phyloP scores from a whole-genome alignment of 2,113 vertebrate species.

The Phasianus colchicus region DNA sequence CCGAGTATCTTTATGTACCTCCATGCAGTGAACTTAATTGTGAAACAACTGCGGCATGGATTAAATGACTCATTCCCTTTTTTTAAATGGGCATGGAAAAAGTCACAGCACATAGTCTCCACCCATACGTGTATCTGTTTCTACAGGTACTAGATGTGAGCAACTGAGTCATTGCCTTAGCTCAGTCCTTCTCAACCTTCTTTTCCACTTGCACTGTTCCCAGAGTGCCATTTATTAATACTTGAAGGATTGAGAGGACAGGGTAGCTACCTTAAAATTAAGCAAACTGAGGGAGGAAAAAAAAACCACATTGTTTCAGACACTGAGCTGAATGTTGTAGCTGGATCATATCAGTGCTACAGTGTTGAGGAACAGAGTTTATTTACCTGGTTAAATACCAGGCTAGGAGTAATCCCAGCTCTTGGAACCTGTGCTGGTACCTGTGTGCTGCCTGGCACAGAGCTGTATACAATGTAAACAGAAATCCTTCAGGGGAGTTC shows the following conservation, averaged over 20 bases:
- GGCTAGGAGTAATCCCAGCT: neutral
- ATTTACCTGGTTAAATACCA: neutral
- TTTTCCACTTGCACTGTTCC: neutral
- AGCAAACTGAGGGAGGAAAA: neutral
- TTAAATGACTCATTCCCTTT: slow-evolving; percentile 52
- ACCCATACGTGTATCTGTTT: slow-evolving; percentile 59
- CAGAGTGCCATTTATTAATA: neutral
- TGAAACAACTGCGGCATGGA: neutral
- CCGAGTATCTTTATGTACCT: neutral
- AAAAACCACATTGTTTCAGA: neutral
- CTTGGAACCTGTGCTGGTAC: neutral
- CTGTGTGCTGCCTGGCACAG: neutral
- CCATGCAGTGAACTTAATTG: neutral
- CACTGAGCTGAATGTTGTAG: neutral
- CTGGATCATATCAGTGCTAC: neutral
- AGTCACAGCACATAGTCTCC: neutral
- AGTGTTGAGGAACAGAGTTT: neutral
- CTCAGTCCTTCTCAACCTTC: neutral
- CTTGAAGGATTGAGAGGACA: neutral
- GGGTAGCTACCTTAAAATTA: neutral
- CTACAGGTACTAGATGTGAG: slow-evolving; percentile 44
- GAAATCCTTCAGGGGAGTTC: neutral
- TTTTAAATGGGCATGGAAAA: slow-evolving; percentile 45
- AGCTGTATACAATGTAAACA: neutral
- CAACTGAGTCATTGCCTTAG: neutral